Percentiles rank a stretch among this genome's conserved stretches.
phyloP scores from a whole-genome alignment of 2,888 invertebrate species.

The Rhyacophila evoluta region DNA sequence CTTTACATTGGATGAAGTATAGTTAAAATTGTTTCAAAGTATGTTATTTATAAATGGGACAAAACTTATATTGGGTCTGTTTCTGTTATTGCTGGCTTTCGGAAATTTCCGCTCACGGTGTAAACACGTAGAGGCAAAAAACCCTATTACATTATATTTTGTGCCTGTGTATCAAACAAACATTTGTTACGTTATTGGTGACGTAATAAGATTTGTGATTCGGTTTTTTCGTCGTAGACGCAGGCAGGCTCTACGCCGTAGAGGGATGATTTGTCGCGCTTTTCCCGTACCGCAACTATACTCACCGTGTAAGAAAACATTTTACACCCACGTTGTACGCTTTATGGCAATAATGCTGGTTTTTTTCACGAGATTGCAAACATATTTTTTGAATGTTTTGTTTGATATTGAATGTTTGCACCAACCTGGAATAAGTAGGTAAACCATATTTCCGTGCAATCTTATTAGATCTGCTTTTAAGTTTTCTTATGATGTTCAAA shows the following conservation, averaged over 20 bases:
- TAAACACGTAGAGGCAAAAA: conserved; percentile 1
- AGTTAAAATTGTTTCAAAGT: background rate
- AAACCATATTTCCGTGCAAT: too few relatives aligned
- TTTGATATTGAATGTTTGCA: too few relatives aligned
- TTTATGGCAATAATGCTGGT: background rate
- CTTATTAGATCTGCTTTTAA: too few relatives aligned
- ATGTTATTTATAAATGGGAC: background rate
- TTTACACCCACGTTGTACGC: background rate
- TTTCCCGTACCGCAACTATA: background rate
- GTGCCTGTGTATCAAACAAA: conserved; percentile 6
- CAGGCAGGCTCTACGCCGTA: background rate
- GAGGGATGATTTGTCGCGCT: background rate
- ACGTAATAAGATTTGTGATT: conserved; percentile 6
- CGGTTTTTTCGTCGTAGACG: background rate
- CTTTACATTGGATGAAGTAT: too few relatives aligned
- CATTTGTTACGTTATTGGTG: conserved; percentile 1
- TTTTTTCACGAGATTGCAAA: background rate
- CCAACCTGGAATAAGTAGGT: too few relatives aligned
- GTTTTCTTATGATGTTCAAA: too few relatives aligned
- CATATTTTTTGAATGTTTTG: too few relatives aligned
- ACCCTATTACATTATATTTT: conserved; percentile 1
- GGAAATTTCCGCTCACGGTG: background rate
- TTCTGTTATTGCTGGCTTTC: too few relatives aligned
- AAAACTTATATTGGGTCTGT: background rate
- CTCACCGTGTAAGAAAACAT: background rate